phyloP scores from a whole-genome alignment of 1,140 invertebrate genomes.

The Tetragonula clypearis region DNA sequence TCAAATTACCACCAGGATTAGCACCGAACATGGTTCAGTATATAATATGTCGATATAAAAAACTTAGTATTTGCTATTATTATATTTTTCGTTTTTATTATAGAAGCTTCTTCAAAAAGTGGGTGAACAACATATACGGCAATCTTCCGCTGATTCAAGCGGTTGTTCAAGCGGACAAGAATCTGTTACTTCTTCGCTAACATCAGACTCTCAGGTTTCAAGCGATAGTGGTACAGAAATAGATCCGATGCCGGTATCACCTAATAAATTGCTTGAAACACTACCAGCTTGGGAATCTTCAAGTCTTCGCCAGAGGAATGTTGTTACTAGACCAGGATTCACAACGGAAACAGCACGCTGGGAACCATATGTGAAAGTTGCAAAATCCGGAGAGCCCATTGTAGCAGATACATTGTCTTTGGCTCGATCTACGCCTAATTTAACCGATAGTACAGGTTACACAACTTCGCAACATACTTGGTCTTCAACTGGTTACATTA shows the following conservation, averaged over 20 bases:
- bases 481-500: constrained; percentile 79
- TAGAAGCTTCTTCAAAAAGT: constrained; percentile 78
- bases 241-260: constrained; percentile 74
- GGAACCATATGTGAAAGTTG: constrained; percentile 76
- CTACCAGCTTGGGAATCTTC: constrained; percentile 74
- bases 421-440: constrained; percentile 76
- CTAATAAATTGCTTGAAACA: constrained; percentile 73
- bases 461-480: constrained; percentile 75
- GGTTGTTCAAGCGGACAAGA: constrained; percentile 84
- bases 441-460: constrained; percentile 72
- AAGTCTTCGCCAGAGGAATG: constrained; percentile 77
- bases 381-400: constrained; percentile 66
- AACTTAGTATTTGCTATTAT: constrained; percentile 15
- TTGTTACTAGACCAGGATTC: constrained; percentile 60
- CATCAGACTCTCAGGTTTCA: constrained; percentile 82
- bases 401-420: constrained; percentile 72
- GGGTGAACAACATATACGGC: constrained; percentile 77
- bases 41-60: neutral
- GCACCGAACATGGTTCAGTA: constrained; percentile 75
- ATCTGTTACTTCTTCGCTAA: constrained; percentile 83
- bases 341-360: constrained; percentile 62
- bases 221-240: constrained; percentile 82
- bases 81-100: constrained; percentile 44
- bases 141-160: constrained; percentile 82
- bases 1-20: constrained; percentile 83